Base-by-base conservation (phyloP, 2,113 vertebrate genomes). In the Catagonus wagneri region DNA sequence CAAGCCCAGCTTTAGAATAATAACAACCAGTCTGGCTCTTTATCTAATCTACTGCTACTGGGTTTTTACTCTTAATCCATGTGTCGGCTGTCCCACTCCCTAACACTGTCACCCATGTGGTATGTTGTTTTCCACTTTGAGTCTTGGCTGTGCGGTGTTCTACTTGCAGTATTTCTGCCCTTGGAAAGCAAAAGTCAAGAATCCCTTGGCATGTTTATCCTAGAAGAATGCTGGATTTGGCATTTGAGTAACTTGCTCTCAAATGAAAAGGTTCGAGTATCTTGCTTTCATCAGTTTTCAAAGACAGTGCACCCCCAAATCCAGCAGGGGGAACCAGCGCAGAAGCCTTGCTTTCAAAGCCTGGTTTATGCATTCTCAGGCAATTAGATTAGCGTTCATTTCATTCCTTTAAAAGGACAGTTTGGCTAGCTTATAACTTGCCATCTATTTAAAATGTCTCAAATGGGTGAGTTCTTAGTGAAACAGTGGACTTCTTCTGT, bases 251-350 rank as follows among this genome's bases (percentile, higher is more conserved):
- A 7, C 19, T 72, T 16, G 87, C 14, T 19, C 52, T 71, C 61
- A 72, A 68, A 79, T 34, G 78, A 39, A 89, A 97, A 96, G 84
- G 88, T 74, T 91, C 22, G 58, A n/a, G 7, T 36, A 36, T 0
- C n/a, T 81, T 0, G 56, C n/a, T 98, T 87, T 83, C 71, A 19
- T 60, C 79, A 11, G 63, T 80, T 92, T 97, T 74, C n/a, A 83
- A 78, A 98, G 83, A 96, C 97, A 98, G 68, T 98, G 94, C 94
- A 76, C 61, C 17, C 34, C n/a, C 14, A 58, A 54, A 95, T 97
- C 98, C 99, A 99, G 98, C 97, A 99, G 99, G 98, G 98, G 99
- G 98, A 97, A 98, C 97, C 98, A 94, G 97, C 3, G 97, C 96
- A 98, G 98, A 98, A 98, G 98, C 76, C 96, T 98, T 98, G 94